phyloP scores from a whole-genome alignment of 1,140 invertebrate genomes.

The Meloidogyne floridensis region DNA sequence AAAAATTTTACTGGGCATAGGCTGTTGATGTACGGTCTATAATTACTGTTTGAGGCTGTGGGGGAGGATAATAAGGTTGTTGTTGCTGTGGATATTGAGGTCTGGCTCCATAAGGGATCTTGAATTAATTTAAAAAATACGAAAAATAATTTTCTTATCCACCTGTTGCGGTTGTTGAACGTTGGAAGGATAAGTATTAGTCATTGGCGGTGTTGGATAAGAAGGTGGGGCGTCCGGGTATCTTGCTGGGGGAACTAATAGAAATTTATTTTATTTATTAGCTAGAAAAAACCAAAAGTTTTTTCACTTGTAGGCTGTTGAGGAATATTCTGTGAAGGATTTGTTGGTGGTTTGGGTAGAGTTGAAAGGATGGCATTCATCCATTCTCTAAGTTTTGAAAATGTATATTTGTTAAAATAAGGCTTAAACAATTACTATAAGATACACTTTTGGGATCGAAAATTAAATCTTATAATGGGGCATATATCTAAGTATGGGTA shows the following conservation, averaged over 20 bases:
- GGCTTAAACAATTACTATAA: too few relatives aligned
- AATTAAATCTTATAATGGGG: too few relatives aligned
- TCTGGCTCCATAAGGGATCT: background rate
- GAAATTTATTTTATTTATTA: background rate
- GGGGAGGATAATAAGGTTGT: slow-evolving; percentile 26
- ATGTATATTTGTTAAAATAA: slow-evolving; percentile 4
- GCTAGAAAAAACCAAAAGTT: background rate
- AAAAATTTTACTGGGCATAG: slow-evolving; percentile 24
- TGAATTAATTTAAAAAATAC: too few relatives aligned
- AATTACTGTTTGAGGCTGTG: slow-evolving; percentile 46
- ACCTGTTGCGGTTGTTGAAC: slow-evolving; percentile 9
- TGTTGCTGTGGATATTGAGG: slow-evolving; percentile 20
- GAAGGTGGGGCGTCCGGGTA: slow-evolving; percentile 45
- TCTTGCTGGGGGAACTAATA: slow-evolving; percentile 42
- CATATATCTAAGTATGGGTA: too few relatives aligned
- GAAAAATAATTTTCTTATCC: too few relatives aligned
- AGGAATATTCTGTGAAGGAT: background rate
- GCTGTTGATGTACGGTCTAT: slow-evolving; percentile 39
- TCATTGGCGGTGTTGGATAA: background rate
- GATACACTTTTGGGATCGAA: too few relatives aligned
- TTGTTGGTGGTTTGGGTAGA: slow-evolving; percentile 47
- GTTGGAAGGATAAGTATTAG: background rate
- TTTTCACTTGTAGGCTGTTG: background rate
- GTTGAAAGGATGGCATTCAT: slow-evolving; percentile 59
- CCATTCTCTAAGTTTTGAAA: slow-evolving; percentile 41